A percentile compares a stretch with the other conserved stretches of the same genome.
Evolutionary conservation across 2,888 invertebrate genomes (phyloP).

Genomic region (Melolontha melolontha): DNA sequence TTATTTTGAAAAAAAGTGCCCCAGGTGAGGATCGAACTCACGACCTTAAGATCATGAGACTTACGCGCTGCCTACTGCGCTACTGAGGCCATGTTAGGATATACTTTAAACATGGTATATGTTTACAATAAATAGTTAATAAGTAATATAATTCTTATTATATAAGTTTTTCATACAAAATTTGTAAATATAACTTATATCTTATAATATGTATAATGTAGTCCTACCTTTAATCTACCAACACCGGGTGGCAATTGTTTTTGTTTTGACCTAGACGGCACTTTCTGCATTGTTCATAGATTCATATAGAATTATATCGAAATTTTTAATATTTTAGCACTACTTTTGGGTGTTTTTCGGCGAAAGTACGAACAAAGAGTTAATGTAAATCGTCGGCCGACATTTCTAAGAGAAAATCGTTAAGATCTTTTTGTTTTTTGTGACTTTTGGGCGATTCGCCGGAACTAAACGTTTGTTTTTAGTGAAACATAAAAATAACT

Average conservation of each 20-base stretch:
- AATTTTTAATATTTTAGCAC: conserved; percentile 13
- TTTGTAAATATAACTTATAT: conserved; percentile 21
- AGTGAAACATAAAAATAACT: conserved; percentile 42
- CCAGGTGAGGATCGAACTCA: conserved; percentile 96
- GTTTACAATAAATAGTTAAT: not conserved
- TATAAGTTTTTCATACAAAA: conserved; percentile 10
- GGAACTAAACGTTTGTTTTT: conserved; percentile 35
- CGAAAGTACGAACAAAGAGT: conserved; percentile 6
- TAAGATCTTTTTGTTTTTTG: conserved; percentile 13
- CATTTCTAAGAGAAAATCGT: not conserved
- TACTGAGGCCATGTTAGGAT: conserved; percentile 74
- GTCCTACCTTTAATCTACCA: conserved; percentile 43
- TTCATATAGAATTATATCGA: conserved; percentile 8
- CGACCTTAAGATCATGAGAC: conserved; percentile 95
- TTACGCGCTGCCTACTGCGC: conserved; percentile 92
- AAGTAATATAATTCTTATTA: conserved; percentile 24
- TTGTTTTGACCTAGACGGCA: conserved; percentile 41
- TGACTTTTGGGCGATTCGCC: conserved; percentile 7
- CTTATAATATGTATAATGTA: conserved; percentile 5
- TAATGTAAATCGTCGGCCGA: conserved; percentile 4
- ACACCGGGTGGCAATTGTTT: conserved; percentile 40
- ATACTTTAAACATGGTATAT: not conserved
- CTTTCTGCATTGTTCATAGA: conserved; percentile 42
- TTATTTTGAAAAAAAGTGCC: conserved; percentile 68
- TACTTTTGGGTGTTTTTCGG: conserved; percentile 5